Evolutionary conservation across 2,888 invertebrate genomes (phyloP).

Genomic region (Hyposoter didymator): DNA sequence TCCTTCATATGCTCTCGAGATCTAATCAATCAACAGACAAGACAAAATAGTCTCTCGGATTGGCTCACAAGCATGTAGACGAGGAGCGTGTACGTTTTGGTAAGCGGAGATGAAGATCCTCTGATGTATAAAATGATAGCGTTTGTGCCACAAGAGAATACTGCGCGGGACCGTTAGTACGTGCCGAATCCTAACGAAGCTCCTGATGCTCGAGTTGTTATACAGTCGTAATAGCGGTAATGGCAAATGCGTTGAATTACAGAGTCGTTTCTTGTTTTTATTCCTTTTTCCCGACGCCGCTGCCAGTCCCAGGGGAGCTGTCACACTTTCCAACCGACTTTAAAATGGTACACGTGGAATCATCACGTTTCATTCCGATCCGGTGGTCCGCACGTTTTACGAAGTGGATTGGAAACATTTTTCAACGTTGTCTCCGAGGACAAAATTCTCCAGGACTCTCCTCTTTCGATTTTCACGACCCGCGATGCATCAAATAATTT

Average conservation of each 20-base stretch:
- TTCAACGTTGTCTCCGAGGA: not conserved
- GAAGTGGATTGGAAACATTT: not conserved
- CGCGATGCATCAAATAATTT: not conserved
- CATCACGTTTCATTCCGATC: not conserved
- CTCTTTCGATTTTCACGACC: not conserved
- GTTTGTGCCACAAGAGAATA: slow-evolving; percentile 26
- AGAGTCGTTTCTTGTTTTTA: not conserved
- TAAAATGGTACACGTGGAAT: slow-evolving; percentile 7
- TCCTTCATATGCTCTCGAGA: not conserved
- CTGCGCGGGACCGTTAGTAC: slow-evolving; percentile 23
- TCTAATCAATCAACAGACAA: slow-evolving; percentile 10
- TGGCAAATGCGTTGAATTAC: slow-evolving; percentile 41
- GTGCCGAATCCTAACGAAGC: slow-evolving; percentile 61
- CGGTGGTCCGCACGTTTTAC: not conserved
- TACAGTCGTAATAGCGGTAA: slow-evolving; percentile 13
- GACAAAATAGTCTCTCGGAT: not conserved
- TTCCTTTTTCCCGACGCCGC: not conserved
- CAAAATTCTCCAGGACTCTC: not conserved
- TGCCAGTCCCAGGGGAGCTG: not conserved
- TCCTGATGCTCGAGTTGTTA: slow-evolving; percentile 23
- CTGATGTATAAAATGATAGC: slow-evolving; percentile 4
- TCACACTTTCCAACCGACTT: not conserved
- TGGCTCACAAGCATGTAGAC: not conserved
- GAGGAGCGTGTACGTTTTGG: not conserved
- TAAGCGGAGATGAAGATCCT: slow-evolving; percentile 8